Percentiles rank a stretch among this genome's conserved stretches.
phyloP scores from a whole-genome alignment of 2,113 vertebrate genomes.

The Thalassarche chlororhynchos region DNA sequence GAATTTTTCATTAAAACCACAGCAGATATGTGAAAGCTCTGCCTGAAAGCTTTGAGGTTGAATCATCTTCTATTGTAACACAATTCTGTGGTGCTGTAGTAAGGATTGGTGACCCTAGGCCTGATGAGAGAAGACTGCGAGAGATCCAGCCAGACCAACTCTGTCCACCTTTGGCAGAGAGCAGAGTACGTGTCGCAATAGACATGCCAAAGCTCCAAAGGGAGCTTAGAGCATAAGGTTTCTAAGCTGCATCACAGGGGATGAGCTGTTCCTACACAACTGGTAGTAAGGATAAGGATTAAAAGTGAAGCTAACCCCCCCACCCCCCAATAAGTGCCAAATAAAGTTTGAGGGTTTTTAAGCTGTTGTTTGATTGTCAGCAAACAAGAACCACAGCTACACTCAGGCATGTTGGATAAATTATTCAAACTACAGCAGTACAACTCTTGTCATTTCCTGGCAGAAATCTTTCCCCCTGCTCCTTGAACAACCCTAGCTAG shows the following conservation, averaged over 20 bases:
- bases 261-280: not conserved
- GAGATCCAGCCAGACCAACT: not conserved
- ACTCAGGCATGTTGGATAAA: not conserved
- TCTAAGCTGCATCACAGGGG: not conserved
- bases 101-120: not conserved
- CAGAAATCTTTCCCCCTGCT: not conserved
- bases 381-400: not conserved
- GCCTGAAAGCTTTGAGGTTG: not conserved
- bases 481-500: not conserved
- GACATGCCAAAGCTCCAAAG: not conserved
- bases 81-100: not conserved
- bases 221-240: not conserved
- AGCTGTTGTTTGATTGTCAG: not conserved
- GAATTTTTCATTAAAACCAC: not conserved
- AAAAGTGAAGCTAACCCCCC: not conserved
- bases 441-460: not conserved
- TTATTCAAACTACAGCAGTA: slow-evolving; percentile 6
- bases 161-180: not conserved
- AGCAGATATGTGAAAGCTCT: not conserved
- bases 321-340: not conserved
- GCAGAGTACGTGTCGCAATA: rapidly evolving
- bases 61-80: not conserved
- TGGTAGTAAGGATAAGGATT: not conserved
- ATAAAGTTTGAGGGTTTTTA: not conserved
- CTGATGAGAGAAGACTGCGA: not conserved